Base-by-base conservation (phyloP, 2,797 vertebrate species). In the Jordanella pulchra region DNA sequence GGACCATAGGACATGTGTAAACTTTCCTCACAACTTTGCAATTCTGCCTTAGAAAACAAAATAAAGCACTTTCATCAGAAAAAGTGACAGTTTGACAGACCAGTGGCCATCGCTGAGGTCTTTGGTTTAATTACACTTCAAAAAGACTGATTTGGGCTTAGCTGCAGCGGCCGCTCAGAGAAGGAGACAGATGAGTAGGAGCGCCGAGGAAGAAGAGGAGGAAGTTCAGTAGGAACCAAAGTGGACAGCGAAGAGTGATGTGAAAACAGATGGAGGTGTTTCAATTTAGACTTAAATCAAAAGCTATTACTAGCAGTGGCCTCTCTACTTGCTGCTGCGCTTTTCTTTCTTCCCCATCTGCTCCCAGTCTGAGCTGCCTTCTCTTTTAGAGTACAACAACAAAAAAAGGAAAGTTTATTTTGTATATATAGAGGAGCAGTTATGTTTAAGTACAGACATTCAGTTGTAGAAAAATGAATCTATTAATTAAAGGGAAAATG, bases 91-190 rank as follows among this genome's bases (percentile, higher is more conserved):
- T 77, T 77, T 79, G 83, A 87, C 70, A 75, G 76, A 84, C 76
- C 42, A 81, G 74, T 80, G 67, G 77, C 73, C 71, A 45, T 76
- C 76, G 75, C 75, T 87, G 86, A 89, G 89, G 90, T 91, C 84
- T 53, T 55, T 48, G 66, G 81, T 89, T 84, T 91, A 90, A 92
- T 93, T 92, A 89, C 88, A 89, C 87, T 87, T 89, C 86, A 90
- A 81, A 85, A 85, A 89, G 89, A 86, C 79, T 80, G 83, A 88
- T 89, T 89, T 77, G 72, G 87, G 80, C 75, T 84, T 78, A 73
- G 78, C 77, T 75, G 64, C 75, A 76, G 86, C 84, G 86, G 86
- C 86, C 73, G 82, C 42, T 47, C 7, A 10, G 81, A 63, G 72
- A 65, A 61, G 83, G 67, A 64, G 85, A 86, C 7, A 27, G 82